Percentiles rank a stretch among this genome's conserved stretches.
Evolutionary conservation across 1,140 invertebrate genomes (phyloP).

Genomic region (Drosophila gunungcola): DNA sequence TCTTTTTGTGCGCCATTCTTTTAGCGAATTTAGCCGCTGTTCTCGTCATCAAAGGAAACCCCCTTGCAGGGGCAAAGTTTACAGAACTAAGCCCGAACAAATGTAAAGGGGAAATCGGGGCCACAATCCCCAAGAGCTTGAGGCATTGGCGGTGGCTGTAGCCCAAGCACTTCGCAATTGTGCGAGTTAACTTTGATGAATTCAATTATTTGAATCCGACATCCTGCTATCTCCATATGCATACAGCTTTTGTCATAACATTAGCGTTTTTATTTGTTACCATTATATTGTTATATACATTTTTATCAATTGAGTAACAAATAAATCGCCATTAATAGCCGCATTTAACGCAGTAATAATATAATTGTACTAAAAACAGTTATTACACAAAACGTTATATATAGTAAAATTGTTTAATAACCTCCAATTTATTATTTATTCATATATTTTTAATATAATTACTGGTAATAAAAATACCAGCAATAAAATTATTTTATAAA

Average conservation of each 20-base stretch:
- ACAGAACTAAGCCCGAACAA: constrained; percentile 65
- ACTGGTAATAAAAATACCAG: no score
- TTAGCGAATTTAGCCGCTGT: constrained; percentile 29
- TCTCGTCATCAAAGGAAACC: constrained; percentile 69
- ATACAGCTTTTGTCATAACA: constrained; percentile 10
- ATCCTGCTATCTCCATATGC: constrained; percentile 21
- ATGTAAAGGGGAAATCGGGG: constrained; percentile 36
- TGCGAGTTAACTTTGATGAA: constrained; percentile 83
- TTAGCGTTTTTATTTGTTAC: not conserved
- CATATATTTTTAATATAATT: not conserved
- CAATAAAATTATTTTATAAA: no score
- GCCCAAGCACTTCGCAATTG: constrained; percentile 63
- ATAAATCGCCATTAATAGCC: no score
- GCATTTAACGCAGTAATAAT: no score
- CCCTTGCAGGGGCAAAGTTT: constrained; percentile 46
- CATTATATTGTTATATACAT: not conserved
- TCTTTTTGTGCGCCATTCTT: constrained; percentile 74
- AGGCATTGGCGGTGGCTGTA: constrained; percentile 14
- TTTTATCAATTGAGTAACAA: no score
- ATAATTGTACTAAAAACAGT: no score
- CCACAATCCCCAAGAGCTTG: constrained; percentile 17
- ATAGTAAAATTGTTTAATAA: no score
- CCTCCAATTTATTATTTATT: not conserved
- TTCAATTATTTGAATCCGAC: constrained; percentile 74
- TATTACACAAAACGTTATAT: no score